Conservation (phyloP, 2,797 vertebrate genomes). For the Pseudochaenichthys georgianus region DNA sequence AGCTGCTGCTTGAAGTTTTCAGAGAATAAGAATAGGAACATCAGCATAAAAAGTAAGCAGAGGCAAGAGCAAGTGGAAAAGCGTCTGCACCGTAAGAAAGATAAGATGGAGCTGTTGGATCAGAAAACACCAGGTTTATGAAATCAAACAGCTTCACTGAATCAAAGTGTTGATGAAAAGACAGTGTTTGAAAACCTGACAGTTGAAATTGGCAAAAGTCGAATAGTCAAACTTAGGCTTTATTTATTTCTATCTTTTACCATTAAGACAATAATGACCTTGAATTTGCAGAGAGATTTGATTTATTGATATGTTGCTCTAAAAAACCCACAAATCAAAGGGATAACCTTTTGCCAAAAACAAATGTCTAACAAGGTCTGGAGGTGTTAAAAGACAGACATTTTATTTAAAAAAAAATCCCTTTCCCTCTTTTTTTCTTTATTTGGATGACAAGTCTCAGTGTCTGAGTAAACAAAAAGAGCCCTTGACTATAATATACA, state of each 20-base stretch:
- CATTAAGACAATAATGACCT: background rate
- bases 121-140: constrained; percentile 25
- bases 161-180: constrained; percentile 50
- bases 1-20: no score
- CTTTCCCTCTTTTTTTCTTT: background rate
- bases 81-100: no score
- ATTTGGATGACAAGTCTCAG: background rate
- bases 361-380: no score
- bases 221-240: background rate
- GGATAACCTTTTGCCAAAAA: background rate
- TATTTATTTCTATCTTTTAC: background rate
- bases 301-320: background rate
- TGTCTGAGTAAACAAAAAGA: background rate
- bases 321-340: background rate
- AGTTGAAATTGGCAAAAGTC: constrained; percentile 16
- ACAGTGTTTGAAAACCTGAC: background rate
- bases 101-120: constrained; percentile 28
- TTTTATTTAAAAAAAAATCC: background rate
- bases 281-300: background rate
- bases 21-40: no score
- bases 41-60: no score
- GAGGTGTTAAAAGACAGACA: background rate
- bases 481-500: background rate
- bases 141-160: constrained; percentile 30
- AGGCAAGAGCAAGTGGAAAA: no score